A percentile compares a stretch with the other conserved stretches of the same genome.
These are phyloP conservation scores for Rhinichthys klamathensis DNA, from an alignment of 2,113 vertebrate species.

Conservation along the genomic window DNA sequence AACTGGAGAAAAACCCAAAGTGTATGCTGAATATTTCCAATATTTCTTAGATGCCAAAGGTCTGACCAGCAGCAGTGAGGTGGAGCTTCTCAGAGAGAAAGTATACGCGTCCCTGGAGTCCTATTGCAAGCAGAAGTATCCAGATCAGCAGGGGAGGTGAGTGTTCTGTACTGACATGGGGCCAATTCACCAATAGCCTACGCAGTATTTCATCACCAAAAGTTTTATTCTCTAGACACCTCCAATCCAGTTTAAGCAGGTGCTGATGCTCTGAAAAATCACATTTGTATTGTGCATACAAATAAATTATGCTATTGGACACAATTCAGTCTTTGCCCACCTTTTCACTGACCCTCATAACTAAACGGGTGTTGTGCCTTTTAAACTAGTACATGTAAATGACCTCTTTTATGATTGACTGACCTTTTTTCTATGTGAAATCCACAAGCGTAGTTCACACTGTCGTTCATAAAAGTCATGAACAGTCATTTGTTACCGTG, in stretches of 20 bases:
- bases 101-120: slow-evolving; percentile 91
- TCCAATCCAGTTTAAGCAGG: neutral
- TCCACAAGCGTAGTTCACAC: neutral
- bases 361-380: neutral
- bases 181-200: neutral
- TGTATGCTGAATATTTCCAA: neutral
- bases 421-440: neutral
- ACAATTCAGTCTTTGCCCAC: neutral
- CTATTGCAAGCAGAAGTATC: slow-evolving; percentile 93
- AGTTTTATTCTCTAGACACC: neutral
- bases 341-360: neutral
- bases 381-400: neutral
- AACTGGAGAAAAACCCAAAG: neutral
- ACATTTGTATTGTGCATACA: too few relatives aligned
- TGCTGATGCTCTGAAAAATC: neutral
- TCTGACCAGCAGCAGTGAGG: slow-evolving; percentile 87
- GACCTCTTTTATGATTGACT: neutral
- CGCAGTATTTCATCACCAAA: neutral
- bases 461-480: neutral
- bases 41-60: slow-evolving; percentile 84
- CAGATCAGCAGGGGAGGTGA: slow-evolving; percentile 87
- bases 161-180: neutral
- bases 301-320: neutral
- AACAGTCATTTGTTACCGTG: neutral
- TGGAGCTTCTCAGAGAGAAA: slow-evolving; percentile 89